phyloP scores from a whole-genome alignment of 2,113 vertebrate genomes.

The Microcebus griseorufus region DNA sequence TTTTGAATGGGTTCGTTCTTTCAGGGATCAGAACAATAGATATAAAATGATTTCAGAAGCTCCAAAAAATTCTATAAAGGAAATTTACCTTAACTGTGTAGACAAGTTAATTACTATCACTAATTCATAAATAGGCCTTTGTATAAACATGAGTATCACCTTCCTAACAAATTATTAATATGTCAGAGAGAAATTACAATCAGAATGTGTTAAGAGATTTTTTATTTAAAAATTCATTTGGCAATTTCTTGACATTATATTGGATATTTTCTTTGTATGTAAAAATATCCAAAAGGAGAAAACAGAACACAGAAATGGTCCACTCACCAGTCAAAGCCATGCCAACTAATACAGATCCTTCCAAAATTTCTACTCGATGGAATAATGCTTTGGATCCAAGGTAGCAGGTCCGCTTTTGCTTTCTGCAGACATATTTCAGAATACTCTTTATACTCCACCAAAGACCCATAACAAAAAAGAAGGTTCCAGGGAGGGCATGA shows the following conservation, averaged over 20 bases:
- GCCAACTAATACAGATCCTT: conserved; percentile 86
- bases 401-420: conserved; percentile 90
- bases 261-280: not conserved
- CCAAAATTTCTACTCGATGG: conserved; percentile 91
- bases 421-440: conserved; percentile 90
- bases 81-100: not conserved
- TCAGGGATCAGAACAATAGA: not conserved
- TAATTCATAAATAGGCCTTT: conserved; percentile 1
- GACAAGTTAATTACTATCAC: not conserved
- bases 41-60: conserved; percentile 30
- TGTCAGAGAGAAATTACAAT: not conserved
- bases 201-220: not conserved
- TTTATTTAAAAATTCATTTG: conserved; percentile 30
- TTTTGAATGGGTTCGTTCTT: not conserved
- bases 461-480: conserved; percentile 91
- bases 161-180: conserved; percentile 14
- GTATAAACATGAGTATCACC: not conserved
- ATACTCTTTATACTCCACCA: conserved; percentile 95
- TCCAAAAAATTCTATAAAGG: not conserved
- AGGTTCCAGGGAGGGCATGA: conserved; percentile 93
- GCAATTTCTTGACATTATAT: not conserved
- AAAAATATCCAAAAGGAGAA: conserved; percentile 5
- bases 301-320: not conserved
- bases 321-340: conserved; percentile 92
- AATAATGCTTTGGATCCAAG: conserved; percentile 89